Evolutionary conservation across 2,797 vertebrate species (phyloP), one percentile per base, ranked within the genome.

Genomic region (Melanotaenia trifasciata): DNA sequence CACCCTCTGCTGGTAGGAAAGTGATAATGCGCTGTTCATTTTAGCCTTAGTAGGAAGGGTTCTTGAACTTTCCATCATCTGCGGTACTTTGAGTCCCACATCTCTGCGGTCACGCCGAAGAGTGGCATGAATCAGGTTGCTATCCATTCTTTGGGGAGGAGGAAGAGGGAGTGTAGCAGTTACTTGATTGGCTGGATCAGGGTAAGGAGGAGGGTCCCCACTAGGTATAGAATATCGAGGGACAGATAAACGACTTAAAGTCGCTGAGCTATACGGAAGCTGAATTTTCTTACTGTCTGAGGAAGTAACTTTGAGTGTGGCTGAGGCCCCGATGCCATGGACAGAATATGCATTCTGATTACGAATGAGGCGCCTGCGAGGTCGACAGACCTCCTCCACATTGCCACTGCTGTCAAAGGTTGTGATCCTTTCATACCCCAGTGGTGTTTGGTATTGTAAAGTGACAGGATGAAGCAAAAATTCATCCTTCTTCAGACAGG

Each of bases 361-460:
- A 3, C 97, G 96, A 54, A 98, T 92, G 89, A 97, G 93, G 68
- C 98, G 95, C 7, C 96, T 95, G 30, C 98, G 96, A 6, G 98
- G 98, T 54, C 97, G 95, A 86, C 98, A 99, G 22, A 99, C 98
- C 84, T 99, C 98, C 86, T 99, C 98, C 59, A 99, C 98, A 0
- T 99, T 99, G 54, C 98, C 98, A 0, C 98, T 99, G 92, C 98
- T 99, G 92, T 99, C 98, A 9, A 99, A 99, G 0, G 98, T 99
- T 0, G 98, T 99, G 90, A 99, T 99, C 76, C 98, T 93, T 90
- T 99, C 98, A 0, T 99, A 99, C 20, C 98, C 98, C 43, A 97
- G 92, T 0, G 97, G 97, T 0, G 96, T 96, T 64, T 96, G 97
- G 89, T 97, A 98, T 72, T 97, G 97, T 5, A 93, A 69, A 0